Base-by-base conservation (phyloP, 2,113 vertebrate genomes). In the Ancistrus triradiatus region DNA sequence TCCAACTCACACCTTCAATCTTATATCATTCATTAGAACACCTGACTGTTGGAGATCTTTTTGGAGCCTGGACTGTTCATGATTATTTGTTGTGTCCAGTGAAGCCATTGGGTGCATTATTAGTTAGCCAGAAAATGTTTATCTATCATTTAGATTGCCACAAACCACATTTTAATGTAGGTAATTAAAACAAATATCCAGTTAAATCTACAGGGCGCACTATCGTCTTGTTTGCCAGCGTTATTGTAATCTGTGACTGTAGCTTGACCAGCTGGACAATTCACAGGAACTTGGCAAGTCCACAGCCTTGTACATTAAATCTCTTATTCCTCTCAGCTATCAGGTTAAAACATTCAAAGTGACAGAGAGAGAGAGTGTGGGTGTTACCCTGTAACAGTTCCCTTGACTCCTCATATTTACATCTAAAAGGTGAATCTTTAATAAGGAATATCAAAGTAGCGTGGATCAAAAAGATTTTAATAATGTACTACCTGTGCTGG, bases 371-470 rank as follows among this genome's bases (percentile, higher is more conserved):
- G 80, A 89, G 72, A 85, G 33, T 59, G 84, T 80, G 86, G 86
- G 80, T 86, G 81, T 86, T 90, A 82, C 91, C 89, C 86, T 86
- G 90, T 89, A 88, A 90, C 89, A 87, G 88, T 86, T 91, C 90
- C 90, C 89, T 92, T 86, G 90, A 91, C 91, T 92, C 90, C 87
- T 88, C 91, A 89, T 90, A 92, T 92, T 93, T 93, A 91, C 87
- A 85, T 85, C 89, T 93, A 73, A 89, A 92, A 92, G 92, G 90
- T 92, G 90, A 93, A 93, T 93, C 89, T 86, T 90, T 91, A 89
- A 93, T 92, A 89, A 77, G 37, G 79, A 86, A 92, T 91, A 92
- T 93, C 91, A 93, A 92, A 93, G 90, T 81, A 58, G 81, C 71
- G 72, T 68, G 87, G 90, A 92, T 92, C 89, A 91, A 92, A 92